These are phyloP conservation scores for Phaedon cochleariae DNA, from an alignment of 2,888 invertebrate species.

Conservation along the genomic window DNA sequence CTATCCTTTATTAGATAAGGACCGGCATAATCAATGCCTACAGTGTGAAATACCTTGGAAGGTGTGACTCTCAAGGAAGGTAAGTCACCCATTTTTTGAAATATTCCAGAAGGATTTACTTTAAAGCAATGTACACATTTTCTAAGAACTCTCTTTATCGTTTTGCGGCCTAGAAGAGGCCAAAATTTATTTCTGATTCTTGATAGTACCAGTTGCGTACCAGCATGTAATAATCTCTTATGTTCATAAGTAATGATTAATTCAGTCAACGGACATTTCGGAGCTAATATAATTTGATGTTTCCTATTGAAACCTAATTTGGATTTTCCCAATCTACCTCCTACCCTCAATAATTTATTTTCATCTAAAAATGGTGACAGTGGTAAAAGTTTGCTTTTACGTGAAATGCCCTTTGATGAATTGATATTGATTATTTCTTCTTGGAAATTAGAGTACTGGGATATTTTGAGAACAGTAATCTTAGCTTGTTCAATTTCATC, in stretches of 20 bases:
- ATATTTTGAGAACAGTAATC: background rate
- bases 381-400: constrained; percentile 8
- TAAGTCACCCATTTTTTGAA: constrained; percentile 15
- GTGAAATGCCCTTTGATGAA: background rate
- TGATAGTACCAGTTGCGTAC: background rate
- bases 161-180: constrained; percentile 11
- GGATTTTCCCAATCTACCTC: constrained; percentile 2
- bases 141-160: constrained; percentile 4
- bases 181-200: constrained; percentile 10
- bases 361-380: constrained; percentile 15
- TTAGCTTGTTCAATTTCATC: background rate
- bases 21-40: constrained; percentile 35
- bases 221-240: constrained; percentile 7
- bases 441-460: background rate
- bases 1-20: constrained; percentile 23
- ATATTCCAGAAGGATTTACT: background rate
- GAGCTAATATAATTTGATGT: constrained; percentile 10
- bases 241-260: constrained; percentile 5
- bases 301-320: constrained; percentile 1
- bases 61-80: constrained; percentile 9
- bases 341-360: background rate
- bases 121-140: constrained; percentile 11
- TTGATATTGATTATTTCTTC: constrained; percentile 24
- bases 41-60: constrained; percentile 39
- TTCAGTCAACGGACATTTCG: constrained; percentile 3